Evolutionary conservation across 1,140 invertebrate genomes (phyloP).

Genomic region (Drosophila melanica): DNA sequence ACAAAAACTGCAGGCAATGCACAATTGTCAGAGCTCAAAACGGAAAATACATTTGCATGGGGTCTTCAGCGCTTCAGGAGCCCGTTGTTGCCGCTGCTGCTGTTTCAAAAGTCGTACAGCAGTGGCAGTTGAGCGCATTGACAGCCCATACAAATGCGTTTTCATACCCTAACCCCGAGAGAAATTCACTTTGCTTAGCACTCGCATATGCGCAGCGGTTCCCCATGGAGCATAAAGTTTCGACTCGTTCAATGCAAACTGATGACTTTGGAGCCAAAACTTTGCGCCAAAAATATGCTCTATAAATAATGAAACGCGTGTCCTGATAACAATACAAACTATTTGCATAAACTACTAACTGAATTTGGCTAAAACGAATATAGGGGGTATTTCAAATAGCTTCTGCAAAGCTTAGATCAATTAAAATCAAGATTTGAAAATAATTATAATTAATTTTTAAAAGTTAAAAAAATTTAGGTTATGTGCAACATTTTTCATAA

Average conservation of each 20-base stretch:
- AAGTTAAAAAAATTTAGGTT: no score
- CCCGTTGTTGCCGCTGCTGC: constrained; percentile 17
- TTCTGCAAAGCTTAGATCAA: no score
- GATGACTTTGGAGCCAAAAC: constrained; percentile 35
- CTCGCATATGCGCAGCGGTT: constrained; percentile 19
- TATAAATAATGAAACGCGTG: background rate
- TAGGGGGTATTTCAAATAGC: no score
- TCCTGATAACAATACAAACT: constrained; percentile 1
- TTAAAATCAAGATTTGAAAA: no score
- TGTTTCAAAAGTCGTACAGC: constrained; percentile 67
- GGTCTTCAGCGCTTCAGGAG: constrained; percentile 5
- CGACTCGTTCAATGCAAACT: constrained; percentile 26
- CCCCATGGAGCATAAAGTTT: constrained; percentile 26
- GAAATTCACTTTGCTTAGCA: constrained; percentile 40
- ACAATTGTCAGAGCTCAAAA: constrained; percentile 21
- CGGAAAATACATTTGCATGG: constrained; percentile 52
- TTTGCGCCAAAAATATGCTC: constrained; percentile 19
- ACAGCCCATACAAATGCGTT: constrained; percentile 69
- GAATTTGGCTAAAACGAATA: no score
- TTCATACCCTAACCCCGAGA: constrained; percentile 51
- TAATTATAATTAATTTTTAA: no score
- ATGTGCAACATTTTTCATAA: no score
- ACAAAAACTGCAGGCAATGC: constrained; percentile 27
- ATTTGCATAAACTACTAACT: no score
- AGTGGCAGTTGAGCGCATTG: constrained; percentile 63